Base-by-base conservation (phyloP, 2,113 vertebrate species). In the Eretmochelys imbricata region DNA sequence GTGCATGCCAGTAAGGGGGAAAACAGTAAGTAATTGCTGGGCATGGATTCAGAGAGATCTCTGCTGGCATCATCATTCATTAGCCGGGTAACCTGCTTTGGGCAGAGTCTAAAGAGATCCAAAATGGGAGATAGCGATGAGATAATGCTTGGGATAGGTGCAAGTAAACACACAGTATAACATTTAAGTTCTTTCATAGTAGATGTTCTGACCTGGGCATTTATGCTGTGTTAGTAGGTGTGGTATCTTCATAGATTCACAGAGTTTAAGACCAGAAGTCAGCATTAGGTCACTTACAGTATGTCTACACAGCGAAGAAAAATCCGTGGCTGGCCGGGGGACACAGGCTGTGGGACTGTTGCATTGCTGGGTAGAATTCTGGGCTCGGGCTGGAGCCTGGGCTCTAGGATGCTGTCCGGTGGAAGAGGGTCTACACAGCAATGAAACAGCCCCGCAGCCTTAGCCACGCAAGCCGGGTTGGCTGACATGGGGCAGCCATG, bases 171-270 rank as follows among this genome's bases (percentile, higher is more conserved):
- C 51, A 46, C 10, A 48, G 27, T 20, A 25, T 8, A 49, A 48
- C 29, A 9, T 8, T 8, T n/a, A 8, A 35, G 31, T 25, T 46
- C 12, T 12, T 84, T 46, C 22, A 3, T 25, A 65, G 10, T 14
- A 16, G 0, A 0, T n/a, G 19, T 38, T 38, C 79, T 79, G 55
- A 49, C n/a, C 84, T 69, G 1, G 0, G 75, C 49, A 48, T 20
- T 1, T 2, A 5, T 48, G 35, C 86, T 57, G 59, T 75, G 78
- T 75, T 20, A 10, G 51, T n/a, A 29, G 11, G 20, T 0, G 0
- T 29, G 35, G 5, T 79, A 25, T 25, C 31, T 65, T 57, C 80
- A 31, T 54, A 62, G 50, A 6, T 17, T 69, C 42, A 16, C 78
- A 59, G 4, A 7, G 81, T 90, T 85, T n/a, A 51, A 53, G n/a